Percentiles rank a stretch among this genome's conserved stretches.
These are phyloP conservation scores for Leucoptera coffeella DNA, from an alignment of 2,888 invertebrate genomes.

Conservation along the genomic window DNA sequence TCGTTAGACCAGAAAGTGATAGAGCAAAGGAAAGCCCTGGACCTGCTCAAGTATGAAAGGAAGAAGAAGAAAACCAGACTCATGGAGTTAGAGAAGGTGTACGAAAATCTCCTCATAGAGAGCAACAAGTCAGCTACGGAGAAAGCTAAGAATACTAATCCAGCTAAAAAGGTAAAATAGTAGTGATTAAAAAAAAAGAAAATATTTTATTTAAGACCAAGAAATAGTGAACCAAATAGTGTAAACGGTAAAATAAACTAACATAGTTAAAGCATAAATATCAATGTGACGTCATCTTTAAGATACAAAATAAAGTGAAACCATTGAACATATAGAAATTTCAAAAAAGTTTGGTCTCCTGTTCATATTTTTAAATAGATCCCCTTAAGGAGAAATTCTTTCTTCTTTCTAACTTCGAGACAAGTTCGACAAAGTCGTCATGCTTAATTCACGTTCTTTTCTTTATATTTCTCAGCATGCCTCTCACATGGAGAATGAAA, in stretches of 20 bases:
- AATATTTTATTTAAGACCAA: no score
- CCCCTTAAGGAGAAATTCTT: no score
- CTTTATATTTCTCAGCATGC: conserved; percentile 54
- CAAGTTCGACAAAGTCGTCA: no score
- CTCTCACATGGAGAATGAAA: conserved; percentile 71
- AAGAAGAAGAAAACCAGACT: conserved; percentile 57
- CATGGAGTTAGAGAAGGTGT: conserved; percentile 52
- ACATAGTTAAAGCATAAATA: background rate
- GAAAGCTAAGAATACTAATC: conserved; percentile 42
- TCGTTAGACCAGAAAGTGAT: conserved; percentile 64
- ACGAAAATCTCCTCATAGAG: conserved; percentile 55
- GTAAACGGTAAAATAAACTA: background rate
- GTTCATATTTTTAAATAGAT: no score
- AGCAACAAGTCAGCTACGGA: conserved; percentile 40
- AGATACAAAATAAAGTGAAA: background rate
- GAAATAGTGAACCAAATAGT: no score
- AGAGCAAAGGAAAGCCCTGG: conserved; percentile 66
- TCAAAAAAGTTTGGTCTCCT: no score
- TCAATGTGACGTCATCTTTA: background rate
- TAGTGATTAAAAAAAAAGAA: no score
- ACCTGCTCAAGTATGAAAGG: conserved; percentile 64
- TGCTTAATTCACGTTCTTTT: no score
- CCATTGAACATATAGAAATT: no score
- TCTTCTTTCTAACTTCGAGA: no score
- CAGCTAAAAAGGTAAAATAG: conserved; percentile 57